Conservation (phyloP, 2,797 vertebrate genomes). For the Propithecus deckenii region DNA sequence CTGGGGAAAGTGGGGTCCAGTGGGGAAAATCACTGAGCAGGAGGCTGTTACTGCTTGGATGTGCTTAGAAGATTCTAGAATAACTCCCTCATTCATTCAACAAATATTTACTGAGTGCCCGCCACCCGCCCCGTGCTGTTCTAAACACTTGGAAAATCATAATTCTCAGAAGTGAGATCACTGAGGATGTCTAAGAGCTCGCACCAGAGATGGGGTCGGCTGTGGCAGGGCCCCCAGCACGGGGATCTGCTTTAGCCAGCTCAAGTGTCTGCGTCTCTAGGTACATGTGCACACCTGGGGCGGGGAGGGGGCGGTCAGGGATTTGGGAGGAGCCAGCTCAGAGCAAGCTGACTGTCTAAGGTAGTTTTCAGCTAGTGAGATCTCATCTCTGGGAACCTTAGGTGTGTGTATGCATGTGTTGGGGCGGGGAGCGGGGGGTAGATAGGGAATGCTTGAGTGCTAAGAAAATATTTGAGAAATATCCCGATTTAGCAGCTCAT, state of each 20-base stretch:
- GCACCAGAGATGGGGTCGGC: background rate
- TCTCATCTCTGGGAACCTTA: background rate
- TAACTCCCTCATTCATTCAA: background rate
- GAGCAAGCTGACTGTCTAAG: background rate
- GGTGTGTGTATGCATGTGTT: background rate
- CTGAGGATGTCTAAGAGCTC: background rate
- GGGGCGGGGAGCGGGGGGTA: background rate
- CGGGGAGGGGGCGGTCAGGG: too few species aligned
- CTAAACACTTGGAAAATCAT: background rate
- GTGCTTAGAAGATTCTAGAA: background rate
- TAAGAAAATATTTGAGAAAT: constrained; percentile 52
- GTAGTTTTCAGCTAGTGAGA: background rate
- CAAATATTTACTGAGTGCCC: background rate
- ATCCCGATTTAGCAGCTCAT: constrained; percentile 66
- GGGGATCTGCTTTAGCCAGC: background rate
- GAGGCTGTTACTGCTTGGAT: background rate
- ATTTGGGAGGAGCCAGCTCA: background rate
- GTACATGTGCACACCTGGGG: background rate
- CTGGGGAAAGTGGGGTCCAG: background rate
- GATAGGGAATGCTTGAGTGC: constrained; percentile 7
- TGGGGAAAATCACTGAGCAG: background rate
- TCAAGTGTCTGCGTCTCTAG: background rate
- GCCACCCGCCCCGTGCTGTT: background rate
- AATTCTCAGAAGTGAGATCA: background rate
- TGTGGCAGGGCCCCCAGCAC: background rate